Base-by-base conservation (phyloP, 2,888 invertebrate species). In the Tubulanus polymorphus region DNA sequence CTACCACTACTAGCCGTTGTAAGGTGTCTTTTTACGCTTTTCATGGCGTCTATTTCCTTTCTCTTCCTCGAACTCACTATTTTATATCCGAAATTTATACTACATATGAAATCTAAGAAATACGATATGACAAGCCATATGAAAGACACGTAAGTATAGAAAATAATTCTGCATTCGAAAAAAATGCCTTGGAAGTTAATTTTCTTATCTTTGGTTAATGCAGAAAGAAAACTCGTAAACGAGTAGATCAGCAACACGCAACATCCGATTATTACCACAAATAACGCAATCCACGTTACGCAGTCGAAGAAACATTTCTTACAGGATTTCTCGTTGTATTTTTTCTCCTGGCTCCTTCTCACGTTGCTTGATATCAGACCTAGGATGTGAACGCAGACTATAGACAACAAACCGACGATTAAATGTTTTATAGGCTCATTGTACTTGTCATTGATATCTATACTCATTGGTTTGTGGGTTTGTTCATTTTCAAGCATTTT, bases 301-400 rank as follows among this genome's bases (percentile, higher is more conserved):
- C 5, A 5, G 15, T 41, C 41, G 15, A 41, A 41, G 41, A 41
- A 41, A 8, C 6, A 41, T 15, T 41, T 41, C 15, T 41, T 41
- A 15, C 41, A 41, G 3, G 5, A 8, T 41, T 41, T 41, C 5
- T 41, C 41, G 15, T 3, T 5, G 41, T 41, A 8, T 15, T 41
- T 41, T 41, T 41, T 41, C 41, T 41, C 41, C 41, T 41, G 41
- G 15, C 41, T 41, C 15, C 41, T 41, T 41, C 41, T 41, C 41
- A 41, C 15, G 41, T 41, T 41, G 41, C 41, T 41, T 23, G 41
- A 5, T 41, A 41, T 15, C 41, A 41, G 15, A 20, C 41, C 41
- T 5, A 41, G 41, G 5, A 41, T 41, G 15, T 41, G 41, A 41
- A 41, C 41, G 15, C 41, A 41, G 6, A 41, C 41, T 41, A 41